Conservation (phyloP, 2,888 invertebrate genomes). For the Branchinecta sandiegonensis region DNA sequence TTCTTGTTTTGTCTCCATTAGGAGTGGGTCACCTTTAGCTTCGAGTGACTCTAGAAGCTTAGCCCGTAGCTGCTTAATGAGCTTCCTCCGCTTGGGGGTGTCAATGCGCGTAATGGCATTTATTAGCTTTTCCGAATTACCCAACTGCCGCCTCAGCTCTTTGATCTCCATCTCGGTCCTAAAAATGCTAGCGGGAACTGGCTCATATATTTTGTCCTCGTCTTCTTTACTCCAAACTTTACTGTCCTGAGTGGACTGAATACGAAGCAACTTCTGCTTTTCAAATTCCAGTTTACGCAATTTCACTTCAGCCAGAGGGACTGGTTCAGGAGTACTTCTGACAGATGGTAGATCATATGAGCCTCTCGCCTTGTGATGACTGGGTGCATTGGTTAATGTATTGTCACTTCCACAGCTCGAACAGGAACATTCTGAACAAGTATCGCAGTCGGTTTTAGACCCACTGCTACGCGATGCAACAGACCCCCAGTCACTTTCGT, state of each 20-base stretch:
- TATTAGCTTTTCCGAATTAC: slow-evolving; percentile 26
- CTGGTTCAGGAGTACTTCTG: slow-evolving; percentile 21
- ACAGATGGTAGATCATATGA: neutral
- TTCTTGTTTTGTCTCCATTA: slow-evolving; percentile 27
- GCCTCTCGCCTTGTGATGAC: neutral
- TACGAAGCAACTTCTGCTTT: slow-evolving; percentile 23
- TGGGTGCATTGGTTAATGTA: slow-evolving; percentile 9
- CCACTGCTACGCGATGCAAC: slow-evolving; percentile 17
- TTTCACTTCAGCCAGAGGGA: slow-evolving; percentile 23
- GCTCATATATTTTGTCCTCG: slow-evolving; percentile 21
- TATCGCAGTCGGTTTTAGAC: slow-evolving; percentile 11
- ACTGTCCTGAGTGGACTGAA: neutral
- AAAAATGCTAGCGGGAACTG: slow-evolving; percentile 19
- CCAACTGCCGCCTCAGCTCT: slow-evolving; percentile 26
- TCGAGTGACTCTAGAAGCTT: slow-evolving; percentile 22
- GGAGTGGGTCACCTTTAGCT: slow-evolving; percentile 21
- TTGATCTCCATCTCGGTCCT: slow-evolving; percentile 21
- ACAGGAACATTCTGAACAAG: slow-evolving; percentile 23
- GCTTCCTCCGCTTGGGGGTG: slow-evolving; percentile 19
- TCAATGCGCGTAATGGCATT: slow-evolving; percentile 24
- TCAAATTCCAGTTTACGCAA: slow-evolving; percentile 21
- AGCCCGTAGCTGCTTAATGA: slow-evolving; percentile 21
- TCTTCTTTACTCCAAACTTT: slow-evolving; percentile 11
- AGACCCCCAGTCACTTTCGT: slow-evolving; percentile 17
- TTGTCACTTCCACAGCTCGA: slow-evolving; percentile 20